Conservation (phyloP, 2,888 invertebrate genomes). For the Troilus luridus region DNA sequence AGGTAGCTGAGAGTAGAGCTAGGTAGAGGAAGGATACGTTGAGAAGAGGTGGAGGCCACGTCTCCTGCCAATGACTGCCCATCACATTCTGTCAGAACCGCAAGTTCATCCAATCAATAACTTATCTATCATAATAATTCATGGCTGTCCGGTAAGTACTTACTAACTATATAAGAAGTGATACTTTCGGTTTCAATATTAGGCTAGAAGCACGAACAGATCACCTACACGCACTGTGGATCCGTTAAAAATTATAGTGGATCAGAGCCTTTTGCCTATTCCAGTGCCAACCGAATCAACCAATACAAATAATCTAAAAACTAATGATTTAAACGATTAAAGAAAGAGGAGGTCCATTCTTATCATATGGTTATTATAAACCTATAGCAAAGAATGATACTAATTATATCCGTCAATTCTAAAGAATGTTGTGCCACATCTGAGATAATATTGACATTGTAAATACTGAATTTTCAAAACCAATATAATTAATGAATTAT, state of each 20-base stretch:
- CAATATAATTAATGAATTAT: too few relatives aligned
- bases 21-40: constrained; percentile 62
- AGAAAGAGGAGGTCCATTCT: neutral
- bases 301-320: neutral
- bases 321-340: neutral
- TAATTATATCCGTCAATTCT: too few relatives aligned
- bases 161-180: neutral
- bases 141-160: neutral
- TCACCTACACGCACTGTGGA: neutral
- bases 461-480: too few relatives aligned
- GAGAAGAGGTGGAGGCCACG: constrained; percentile 56
- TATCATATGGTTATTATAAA: neutral
- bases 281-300: neutral
- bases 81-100: constrained; percentile 50
- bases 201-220: neutral
- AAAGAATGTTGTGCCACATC: too few relatives aligned
- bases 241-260: neutral
- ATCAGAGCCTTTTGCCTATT: neutral
- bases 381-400: neutral
- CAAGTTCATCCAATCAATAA: neutral
- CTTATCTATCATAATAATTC: neutral
- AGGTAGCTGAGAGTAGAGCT: constrained; percentile 61
- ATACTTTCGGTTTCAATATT: neutral
- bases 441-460: too few relatives aligned
- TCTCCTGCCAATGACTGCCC: constrained; percentile 49